These are phyloP conservation scores for Gari tellinella DNA, from an alignment of 2,888 invertebrate genomes.

Conservation along the genomic window DNA sequence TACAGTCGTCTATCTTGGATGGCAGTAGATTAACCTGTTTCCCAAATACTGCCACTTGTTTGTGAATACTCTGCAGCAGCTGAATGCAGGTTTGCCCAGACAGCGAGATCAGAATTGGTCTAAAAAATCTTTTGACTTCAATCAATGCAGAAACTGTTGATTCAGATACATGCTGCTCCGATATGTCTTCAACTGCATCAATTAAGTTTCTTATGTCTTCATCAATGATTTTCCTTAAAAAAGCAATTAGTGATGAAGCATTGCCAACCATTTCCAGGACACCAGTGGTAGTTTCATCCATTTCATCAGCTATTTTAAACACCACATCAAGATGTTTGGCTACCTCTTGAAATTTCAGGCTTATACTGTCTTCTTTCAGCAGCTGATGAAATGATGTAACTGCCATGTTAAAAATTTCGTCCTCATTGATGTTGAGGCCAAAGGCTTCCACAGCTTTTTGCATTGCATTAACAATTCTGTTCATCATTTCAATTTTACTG, in stretches of 20 bases:
- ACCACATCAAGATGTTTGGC: conserved; percentile 29
- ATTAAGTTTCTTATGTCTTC: conserved; percentile 70
- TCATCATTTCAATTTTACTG: conserved; percentile 8
- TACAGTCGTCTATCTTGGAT: conserved; percentile 58
- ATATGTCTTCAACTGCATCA: conserved; percentile 73
- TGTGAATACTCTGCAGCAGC: conserved; percentile 28
- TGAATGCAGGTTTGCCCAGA: background rate
- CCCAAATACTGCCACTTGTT: conserved; percentile 21
- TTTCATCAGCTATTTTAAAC: conserved; percentile 21
- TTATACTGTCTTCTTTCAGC: conserved; percentile 3
- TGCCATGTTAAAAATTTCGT: conserved; percentile 32
- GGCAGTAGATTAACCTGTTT: conserved; percentile 30
- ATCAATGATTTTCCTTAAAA: conserved; percentile 56
- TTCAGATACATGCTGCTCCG: conserved; percentile 68
- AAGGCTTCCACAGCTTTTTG: conserved; percentile 12
- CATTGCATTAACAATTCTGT: conserved; percentile 14
- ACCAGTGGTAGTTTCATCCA: conserved; percentile 12
- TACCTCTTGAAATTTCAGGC: conserved; percentile 30
- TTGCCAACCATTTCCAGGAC: conserved; percentile 27
- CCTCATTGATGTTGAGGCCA: conserved; percentile 7
- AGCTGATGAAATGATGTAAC: conserved; percentile 43
- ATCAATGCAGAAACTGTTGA: conserved; percentile 67
- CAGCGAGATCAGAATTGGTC: conserved; percentile 48
- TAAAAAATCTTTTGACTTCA: conserved; percentile 61
- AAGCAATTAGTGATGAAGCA: conserved; percentile 43